A percentile compares a stretch with the other conserved stretches of the same genome.
These are phyloP conservation scores for Melanargia galathea DNA, from an alignment of 2,888 invertebrate genomes.

Conservation along the genomic window DNA sequence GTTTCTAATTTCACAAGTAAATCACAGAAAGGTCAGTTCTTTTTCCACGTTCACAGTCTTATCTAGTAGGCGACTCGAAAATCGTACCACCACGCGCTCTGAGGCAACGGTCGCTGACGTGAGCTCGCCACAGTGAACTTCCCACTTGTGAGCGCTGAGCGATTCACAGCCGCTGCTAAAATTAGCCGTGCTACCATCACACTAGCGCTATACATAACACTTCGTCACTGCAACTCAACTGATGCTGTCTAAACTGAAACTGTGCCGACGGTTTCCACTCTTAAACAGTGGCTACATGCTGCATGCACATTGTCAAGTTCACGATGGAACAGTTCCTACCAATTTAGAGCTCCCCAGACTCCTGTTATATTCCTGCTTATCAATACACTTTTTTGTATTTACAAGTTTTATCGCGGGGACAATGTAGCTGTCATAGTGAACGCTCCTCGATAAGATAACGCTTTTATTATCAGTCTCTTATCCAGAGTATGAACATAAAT, in stretches of 20 bases:
- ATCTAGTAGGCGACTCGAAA: background rate
- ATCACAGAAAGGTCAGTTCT: conserved; percentile 42
- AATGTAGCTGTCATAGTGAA: conserved; percentile 10
- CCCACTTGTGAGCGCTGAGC: conserved; percentile 52
- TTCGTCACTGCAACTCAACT: conserved; percentile 35
- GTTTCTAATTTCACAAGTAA: conserved; percentile 44
- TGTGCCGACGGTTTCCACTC: background rate
- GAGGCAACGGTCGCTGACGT: conserved; percentile 48
- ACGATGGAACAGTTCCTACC: background rate
- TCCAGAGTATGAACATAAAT: background rate
- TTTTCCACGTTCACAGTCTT: conserved; percentile 20
- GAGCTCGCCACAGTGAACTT: conserved; percentile 57
- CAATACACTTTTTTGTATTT: background rate
- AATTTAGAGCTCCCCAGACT: background rate
- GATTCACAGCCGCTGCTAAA: conserved; percentile 61
- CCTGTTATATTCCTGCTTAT: background rate
- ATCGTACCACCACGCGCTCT: conserved; percentile 12
- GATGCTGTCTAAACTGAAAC: background rate
- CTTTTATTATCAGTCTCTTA: conserved; percentile 22
- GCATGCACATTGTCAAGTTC: conserved; percentile 10
- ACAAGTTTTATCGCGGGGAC: conserved; percentile 14
- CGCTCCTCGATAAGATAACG: conserved; percentile 32
- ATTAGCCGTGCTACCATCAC: conserved; percentile 59
- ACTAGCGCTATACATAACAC: conserved; percentile 35
- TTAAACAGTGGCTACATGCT: background rate